Evolutionary conservation across 30 jellyfish, hydroid and myxozoan genomes (phyloP).

Genomic region (Pelagia noctiluca): DNA sequence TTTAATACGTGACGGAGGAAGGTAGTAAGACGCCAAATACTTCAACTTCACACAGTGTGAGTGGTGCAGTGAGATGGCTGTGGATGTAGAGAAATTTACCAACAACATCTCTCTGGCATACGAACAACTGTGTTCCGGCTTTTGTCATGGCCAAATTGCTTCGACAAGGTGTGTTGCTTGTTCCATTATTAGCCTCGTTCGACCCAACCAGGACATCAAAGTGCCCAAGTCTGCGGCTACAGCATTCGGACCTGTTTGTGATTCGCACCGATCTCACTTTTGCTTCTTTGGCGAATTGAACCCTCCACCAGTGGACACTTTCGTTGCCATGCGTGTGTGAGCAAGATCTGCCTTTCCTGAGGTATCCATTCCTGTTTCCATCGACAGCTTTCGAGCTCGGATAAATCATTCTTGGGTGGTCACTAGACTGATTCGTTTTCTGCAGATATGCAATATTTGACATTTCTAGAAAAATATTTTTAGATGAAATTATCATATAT

Average conservation of each 20-base stretch:
- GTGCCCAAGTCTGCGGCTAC: not conserved
- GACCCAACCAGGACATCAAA: not conserved
- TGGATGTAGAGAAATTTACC: not conserved
- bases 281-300: not conserved
- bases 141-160: not conserved
- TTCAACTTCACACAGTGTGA: conserved; percentile 7
- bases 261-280: not conserved
- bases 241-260: not conserved
- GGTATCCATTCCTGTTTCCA: not conserved
- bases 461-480: too few relatives aligned
- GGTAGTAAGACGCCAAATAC: too few relatives aligned
- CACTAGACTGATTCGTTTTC: not conserved
- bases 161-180: not conserved
- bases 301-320: not conserved
- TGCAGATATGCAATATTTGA: not conserved
- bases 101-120: not conserved
- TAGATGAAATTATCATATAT: too few relatives aligned
- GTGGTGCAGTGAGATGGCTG: not conserved
- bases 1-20: too few relatives aligned
- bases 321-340: not conserved
- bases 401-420: not conserved
- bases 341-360: not conserved
- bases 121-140: not conserved
- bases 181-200: not conserved
- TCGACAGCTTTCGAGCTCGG: conserved; percentile 5